These are phyloP conservation scores for Pipistrellus pipistrellus DNA, from an alignment of 2,797 vertebrate genomes.

Conservation along the genomic window DNA sequence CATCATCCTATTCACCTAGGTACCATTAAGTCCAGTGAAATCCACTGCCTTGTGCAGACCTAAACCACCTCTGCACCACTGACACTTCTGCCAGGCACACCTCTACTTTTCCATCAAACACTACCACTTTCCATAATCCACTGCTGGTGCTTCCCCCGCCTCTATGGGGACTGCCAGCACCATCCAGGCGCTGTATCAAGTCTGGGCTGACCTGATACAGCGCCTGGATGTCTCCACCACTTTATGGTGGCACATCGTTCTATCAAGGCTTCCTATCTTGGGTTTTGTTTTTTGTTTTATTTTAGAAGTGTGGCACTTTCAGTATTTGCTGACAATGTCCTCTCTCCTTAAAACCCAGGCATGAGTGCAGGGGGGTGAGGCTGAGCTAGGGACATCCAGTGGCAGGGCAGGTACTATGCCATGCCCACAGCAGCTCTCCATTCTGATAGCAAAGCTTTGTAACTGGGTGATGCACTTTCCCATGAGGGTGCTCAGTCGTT, in stretches of 20 bases:
- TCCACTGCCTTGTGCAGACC: neutral
- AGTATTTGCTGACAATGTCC: neutral
- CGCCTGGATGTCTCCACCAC: neutral
- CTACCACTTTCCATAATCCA: neutral
- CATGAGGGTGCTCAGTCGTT: neutral
- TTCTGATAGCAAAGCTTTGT: neutral
- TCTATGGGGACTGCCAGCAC: neutral
- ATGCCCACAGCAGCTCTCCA: neutral
- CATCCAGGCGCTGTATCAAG: neutral
- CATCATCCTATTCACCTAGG: neutral
- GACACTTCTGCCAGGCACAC: neutral
- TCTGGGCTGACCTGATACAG: neutral
- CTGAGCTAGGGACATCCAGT: neutral
- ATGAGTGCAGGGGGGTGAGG: neutral
- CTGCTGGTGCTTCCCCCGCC: neutral
- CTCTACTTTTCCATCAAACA: neutral
- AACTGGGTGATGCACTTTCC: neutral
- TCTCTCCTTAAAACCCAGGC: neutral
- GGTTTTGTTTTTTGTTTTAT: neutral
- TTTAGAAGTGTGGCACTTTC: neutral
- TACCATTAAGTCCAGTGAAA: neutral
- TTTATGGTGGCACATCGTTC: neutral
- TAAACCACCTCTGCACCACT: neutral
- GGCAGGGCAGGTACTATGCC: neutral
- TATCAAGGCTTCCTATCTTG: neutral